Conservation (phyloP, 2,797 vertebrate species). For the Anguilla anguilla region DNA sequence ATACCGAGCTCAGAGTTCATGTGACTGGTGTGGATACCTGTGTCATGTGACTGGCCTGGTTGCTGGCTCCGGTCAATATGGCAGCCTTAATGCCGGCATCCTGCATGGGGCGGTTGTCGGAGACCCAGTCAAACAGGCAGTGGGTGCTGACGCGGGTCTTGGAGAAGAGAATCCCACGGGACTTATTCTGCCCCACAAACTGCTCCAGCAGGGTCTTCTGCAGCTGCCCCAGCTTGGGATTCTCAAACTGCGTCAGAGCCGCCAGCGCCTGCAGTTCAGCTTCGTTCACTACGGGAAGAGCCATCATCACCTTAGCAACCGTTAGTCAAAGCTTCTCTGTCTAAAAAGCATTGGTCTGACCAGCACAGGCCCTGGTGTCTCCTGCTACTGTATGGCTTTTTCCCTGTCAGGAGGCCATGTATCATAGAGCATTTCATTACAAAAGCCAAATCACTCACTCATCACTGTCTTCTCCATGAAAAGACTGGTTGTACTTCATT, state of each 20-base stretch:
- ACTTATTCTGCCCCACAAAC: constrained; percentile 58
- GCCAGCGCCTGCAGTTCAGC: constrained; percentile 61
- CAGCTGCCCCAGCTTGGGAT: constrained; percentile 81
- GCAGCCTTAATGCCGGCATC: constrained; percentile 68
- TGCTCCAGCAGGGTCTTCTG: constrained; percentile 74
- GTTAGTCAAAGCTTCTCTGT: neutral
- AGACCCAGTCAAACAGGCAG: constrained; percentile 83
- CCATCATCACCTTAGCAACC: neutral
- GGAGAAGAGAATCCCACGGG: constrained; percentile 84
- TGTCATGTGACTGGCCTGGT: constrained; percentile 81
- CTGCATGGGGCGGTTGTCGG: constrained; percentile 54
- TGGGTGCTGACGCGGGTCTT: constrained; percentile 79
- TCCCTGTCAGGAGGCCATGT: neutral
- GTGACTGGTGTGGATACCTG: constrained; percentile 68
- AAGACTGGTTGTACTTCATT: too few relatives aligned
- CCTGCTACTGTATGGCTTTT: neutral
- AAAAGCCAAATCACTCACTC: neutral
- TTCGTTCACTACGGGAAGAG: constrained; percentile 68
- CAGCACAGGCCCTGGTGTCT: neutral
- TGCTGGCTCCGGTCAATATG: constrained; percentile 79
- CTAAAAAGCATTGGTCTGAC: neutral
- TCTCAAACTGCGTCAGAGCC: constrained; percentile 63
- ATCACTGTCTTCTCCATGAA: too few relatives aligned
- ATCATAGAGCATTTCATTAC: neutral
- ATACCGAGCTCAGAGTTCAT: neutral